Percentiles rank a stretch among this genome's conserved stretches.
Evolutionary conservation across 2,888 invertebrate genomes (phyloP).

Genomic region (Lasioglossum villosulum): DNA sequence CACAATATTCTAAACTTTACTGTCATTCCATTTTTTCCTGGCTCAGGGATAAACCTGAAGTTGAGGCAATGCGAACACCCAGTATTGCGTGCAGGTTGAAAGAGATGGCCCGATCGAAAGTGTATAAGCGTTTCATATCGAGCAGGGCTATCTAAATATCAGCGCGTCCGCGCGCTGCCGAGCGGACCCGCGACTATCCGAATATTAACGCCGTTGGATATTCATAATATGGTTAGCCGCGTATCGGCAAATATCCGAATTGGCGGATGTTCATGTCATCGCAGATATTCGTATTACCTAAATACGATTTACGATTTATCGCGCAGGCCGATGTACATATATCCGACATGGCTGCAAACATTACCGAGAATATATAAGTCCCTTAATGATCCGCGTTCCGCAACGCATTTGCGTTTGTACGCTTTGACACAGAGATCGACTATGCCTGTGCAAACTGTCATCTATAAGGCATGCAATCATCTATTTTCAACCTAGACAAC

Average conservation of each 20-base stretch:
- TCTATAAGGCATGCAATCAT: neutral
- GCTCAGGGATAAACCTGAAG: neutral
- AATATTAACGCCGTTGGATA: constrained; percentile 58
- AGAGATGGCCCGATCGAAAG: neutral
- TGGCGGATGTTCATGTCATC: constrained; percentile 62
- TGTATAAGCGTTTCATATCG: constrained; percentile 24
- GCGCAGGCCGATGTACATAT: constrained; percentile 25
- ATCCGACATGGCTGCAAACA: constrained; percentile 31
- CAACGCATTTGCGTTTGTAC: neutral
- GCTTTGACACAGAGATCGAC: neutral
- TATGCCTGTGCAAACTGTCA: neutral
- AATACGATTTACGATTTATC: constrained; percentile 60
- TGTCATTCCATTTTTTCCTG: too few relatives aligned
- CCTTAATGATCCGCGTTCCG: constrained; percentile 28
- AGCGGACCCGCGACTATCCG: constrained; percentile 38
- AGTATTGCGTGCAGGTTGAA: neutral
- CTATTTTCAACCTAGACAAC: neutral
- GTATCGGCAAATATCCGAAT: constrained; percentile 65
- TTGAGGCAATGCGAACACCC: neutral
- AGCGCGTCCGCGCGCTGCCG: neutral
- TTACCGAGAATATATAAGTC: constrained; percentile 39
- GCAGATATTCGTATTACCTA: constrained; percentile 61
- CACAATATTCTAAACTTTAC: too few relatives aligned
- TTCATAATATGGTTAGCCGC: constrained; percentile 65
- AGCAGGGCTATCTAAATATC: constrained; percentile 41